Base-by-base conservation (phyloP, 1,140 invertebrate genomes). In the Euwallacea similis region DNA sequence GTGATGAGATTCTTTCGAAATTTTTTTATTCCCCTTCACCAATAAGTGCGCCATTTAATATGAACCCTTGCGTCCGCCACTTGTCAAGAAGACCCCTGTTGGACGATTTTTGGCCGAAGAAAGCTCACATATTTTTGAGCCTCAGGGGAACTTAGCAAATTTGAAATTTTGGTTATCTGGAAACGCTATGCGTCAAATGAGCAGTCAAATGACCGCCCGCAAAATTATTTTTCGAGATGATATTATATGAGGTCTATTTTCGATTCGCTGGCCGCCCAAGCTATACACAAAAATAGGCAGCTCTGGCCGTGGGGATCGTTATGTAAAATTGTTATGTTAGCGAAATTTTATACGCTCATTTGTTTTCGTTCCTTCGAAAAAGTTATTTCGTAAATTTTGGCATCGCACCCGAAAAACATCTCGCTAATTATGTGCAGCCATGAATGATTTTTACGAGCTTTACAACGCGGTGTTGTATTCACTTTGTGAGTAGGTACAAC, bases 291-390 rank as follows among this genome's bases (percentile, higher is more conserved):
- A 71, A 71, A 71, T 71, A 71, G 69, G 21, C 66, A 33, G 66
- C 44, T 33, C 11, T 33, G 50, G 42, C n/a, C 6, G 41, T n/a
- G 44, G 50, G 13, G 43, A 0, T 8, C 61, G 60, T 71, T 71
- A 71, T 65, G 62, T 71, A 71, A 71, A 71, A 65, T 71, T 65
- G 60, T 69, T 69, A 65, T 71, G 67, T 69, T 69, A 63, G 69
- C 69, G 69, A 71, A 71, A 71, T 71, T 71, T 71, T 71, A 71
- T 71, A 71, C 69, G 67, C 33, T 69, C 41, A 61, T 63, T 63
- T 65, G 69, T 71, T 64, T 65, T 58, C 60, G 59, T 60, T 42
- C 11, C 7, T 68, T 68, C 42, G 10, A n/a, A 55, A 54, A 54
- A 63, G 21, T 33, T 33, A 33, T 33, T 33, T 42, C 43, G 59